Base-by-base conservation (phyloP, 92 coral and sea anemone species). In the Blastomussa wellsi region DNA sequence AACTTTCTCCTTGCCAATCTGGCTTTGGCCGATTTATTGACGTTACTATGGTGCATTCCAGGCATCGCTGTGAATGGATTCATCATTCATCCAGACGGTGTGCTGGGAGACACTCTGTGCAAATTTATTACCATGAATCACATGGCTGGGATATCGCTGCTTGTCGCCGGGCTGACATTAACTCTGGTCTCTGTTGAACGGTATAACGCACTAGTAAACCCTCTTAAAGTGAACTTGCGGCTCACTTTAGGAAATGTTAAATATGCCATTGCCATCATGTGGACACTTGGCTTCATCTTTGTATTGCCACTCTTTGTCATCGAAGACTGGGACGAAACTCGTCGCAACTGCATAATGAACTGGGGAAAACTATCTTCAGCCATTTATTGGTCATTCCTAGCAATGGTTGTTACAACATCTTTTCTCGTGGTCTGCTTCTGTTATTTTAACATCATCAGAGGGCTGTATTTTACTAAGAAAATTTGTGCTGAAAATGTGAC, bases 181-280 rank as follows among this genome's bases (percentile, higher is more conserved):
- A 90, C 94, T 22, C 79, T 93, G 22, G 88, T 93, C 31, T 92
- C 95, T 3, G 85, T 79, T 60, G 94, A 90, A 76, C 91, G 95
- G 26, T 90, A 90, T 48, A 92, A 93, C 42, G 94, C 90, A 1
- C 89, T 93, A 7, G 71, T 93, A 38, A 77, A 85, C 14, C 95
- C 95, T 36, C 29, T 93, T 31, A 77, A 69, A 11, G 79, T 11
- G 59, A 65, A 86, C 5, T 67, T 89, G 35, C 82, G 92, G 65
- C 69, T 93, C 28, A 76, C 86, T 1, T 77, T 57, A 38, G 89
- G 79, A 20, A 90, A 81, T 28, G 82, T 88, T 38, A 76, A 79
- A 2, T 90, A 90, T 74, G 86, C 93, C 9, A 81, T 90, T 13
- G 86, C 70, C 1, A 20, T 64, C 10, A 91, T 85, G 73, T 93